phyloP scores from a whole-genome alignment of 2,113 vertebrate genomes.

The Coregonus clupeaformis region DNA sequence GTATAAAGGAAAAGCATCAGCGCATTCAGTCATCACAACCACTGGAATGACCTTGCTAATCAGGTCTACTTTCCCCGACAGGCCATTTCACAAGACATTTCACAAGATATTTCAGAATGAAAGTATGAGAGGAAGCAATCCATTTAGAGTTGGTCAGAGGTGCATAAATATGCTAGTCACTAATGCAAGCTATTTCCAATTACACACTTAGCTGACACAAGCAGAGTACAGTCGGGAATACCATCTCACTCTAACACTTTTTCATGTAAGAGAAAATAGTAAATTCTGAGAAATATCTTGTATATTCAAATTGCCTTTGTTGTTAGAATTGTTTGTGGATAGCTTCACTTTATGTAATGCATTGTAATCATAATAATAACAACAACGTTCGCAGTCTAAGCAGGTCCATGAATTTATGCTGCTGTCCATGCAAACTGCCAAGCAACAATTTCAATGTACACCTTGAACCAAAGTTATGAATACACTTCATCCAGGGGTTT shows the following conservation, averaged over 20 bases:
- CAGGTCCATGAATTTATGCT: too few relatives aligned
- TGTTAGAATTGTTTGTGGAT: too few relatives aligned
- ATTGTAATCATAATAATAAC: too few relatives aligned
- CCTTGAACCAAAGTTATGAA: too few relatives aligned
- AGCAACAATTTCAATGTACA: too few relatives aligned
- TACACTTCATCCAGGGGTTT: too few relatives aligned
- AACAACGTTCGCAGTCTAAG: too few relatives aligned
- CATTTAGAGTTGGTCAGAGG: neutral
- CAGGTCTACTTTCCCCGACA: slow-evolving; percentile 13
- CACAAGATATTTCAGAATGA: slow-evolving; percentile 4
- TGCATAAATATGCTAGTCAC: slow-evolving; percentile 10
- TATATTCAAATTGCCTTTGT: too few relatives aligned
- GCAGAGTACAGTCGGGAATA: neutral
- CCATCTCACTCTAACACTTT: neutral
- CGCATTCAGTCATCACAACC: slow-evolving; percentile 15
- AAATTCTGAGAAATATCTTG: too few relatives aligned
- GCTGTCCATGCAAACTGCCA: too few relatives aligned
- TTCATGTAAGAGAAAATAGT: too few relatives aligned
- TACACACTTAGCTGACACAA: neutral
- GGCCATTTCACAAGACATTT: neutral
- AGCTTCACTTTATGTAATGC: too few relatives aligned
- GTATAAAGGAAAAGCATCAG: slow-evolving; percentile 8
- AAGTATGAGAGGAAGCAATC: neutral
- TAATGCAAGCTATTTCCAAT: slow-evolving; percentile 9
- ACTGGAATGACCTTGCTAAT: slow-evolving; percentile 22